A percentile compares a stretch with the other conserved stretches of the same genome.
phyloP scores from a whole-genome alignment of 2,888 invertebrate species.

The Melieria picta region DNA sequence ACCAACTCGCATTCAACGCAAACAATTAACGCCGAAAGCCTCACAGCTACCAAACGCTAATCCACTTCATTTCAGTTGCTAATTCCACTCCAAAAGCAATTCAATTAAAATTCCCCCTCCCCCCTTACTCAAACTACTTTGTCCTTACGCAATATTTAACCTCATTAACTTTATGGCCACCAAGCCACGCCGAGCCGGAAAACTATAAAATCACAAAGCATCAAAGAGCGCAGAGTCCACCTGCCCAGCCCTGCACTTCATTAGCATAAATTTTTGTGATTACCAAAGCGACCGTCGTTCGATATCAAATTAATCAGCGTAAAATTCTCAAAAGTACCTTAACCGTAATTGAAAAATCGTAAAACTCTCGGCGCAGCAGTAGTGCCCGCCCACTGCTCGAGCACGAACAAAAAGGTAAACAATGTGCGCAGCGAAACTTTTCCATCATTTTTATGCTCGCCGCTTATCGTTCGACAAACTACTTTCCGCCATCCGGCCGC shows the following conservation, averaged over 20 bases:
- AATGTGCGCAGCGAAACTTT: conserved; percentile 15
- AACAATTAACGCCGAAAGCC: background rate
- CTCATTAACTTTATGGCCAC: conserved; percentile 27
- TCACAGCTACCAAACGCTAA: background rate
- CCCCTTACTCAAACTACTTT: background rate
- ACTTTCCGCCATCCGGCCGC: too few species aligned
- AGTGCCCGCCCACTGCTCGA: conserved; percentile 11
- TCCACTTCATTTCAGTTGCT: conserved; percentile 23
- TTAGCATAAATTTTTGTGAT: conserved; percentile 32
- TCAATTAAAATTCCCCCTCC: conserved; percentile 32
- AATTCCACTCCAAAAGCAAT: conserved; percentile 29
- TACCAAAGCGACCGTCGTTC: background rate
- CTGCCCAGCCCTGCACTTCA: conserved; percentile 8
- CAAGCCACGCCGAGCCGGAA: background rate
- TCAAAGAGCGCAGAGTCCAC: background rate
- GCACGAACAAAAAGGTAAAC: conserved; percentile 21
- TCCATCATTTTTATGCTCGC: conserved; percentile 28
- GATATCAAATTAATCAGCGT: conserved; percentile 38
- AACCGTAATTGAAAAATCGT: conserved; percentile 35
- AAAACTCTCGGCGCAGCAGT: conserved; percentile 22
- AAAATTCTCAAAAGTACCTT: conserved; percentile 22
- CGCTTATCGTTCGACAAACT: background rate
- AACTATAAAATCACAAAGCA: background rate
- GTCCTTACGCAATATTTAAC: conserved; percentile 12
- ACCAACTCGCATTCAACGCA: background rate